These are phyloP conservation scores for Idaea straminata DNA, from an alignment of 2,888 invertebrate species.

Conservation along the genomic window DNA sequence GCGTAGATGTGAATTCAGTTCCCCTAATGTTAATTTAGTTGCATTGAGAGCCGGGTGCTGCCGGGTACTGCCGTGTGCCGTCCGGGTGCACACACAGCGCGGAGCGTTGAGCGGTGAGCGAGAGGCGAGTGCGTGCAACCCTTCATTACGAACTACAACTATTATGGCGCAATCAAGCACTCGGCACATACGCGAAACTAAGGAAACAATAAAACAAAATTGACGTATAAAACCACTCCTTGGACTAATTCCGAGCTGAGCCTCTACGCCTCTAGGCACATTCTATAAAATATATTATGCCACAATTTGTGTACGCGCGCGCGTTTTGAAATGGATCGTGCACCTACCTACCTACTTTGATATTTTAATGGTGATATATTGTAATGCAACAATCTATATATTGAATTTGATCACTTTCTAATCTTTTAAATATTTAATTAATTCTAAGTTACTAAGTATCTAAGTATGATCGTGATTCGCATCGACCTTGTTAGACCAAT, in stretches of 20 bases:
- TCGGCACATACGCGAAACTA: conserved; percentile 74
- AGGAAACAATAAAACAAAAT: conserved; percentile 76
- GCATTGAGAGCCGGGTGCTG: conserved; percentile 37
- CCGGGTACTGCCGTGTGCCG: too few relatives aligned
- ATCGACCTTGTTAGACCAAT: too few relatives aligned
- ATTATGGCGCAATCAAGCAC: conserved; percentile 75
- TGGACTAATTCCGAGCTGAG: conserved; percentile 58
- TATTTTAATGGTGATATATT: conserved; percentile 32
- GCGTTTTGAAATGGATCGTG: conserved; percentile 42
- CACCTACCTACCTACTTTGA: neutral
- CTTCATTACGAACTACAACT: conserved; percentile 72
- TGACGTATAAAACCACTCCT: conserved; percentile 73
- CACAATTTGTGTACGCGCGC: conserved; percentile 47
- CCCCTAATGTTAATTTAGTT: conserved; percentile 61
- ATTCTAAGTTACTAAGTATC: too few relatives aligned
- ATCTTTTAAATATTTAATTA: too few relatives aligned
- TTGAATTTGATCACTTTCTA: neutral
- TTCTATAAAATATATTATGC: conserved; percentile 57
- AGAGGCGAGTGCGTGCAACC: conserved; percentile 60
- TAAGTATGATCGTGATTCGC: too few relatives aligned
- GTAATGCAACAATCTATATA: conserved; percentile 27
- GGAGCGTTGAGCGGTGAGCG: conserved; percentile 34
- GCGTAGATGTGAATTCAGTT: conserved; percentile 60
- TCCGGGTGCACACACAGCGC: conserved; percentile 47
- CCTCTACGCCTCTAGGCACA: conserved; percentile 50